phyloP scores from a whole-genome alignment of 1,140 invertebrate species.

The Epicauta chinensis region DNA sequence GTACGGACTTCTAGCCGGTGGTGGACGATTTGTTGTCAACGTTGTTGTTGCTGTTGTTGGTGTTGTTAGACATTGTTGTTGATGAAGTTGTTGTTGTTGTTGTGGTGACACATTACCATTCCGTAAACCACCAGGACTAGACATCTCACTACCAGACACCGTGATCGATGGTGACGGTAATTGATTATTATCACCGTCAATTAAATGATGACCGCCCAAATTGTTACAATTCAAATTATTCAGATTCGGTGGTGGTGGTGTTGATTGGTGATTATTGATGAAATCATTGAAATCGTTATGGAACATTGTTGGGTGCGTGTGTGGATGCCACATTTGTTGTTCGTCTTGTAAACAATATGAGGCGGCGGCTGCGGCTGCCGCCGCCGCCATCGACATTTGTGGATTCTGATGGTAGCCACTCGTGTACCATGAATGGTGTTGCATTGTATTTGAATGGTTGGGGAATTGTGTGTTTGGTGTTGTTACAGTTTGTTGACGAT shows the following conservation, averaged over 20 bases:
- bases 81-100: conserved; percentile 37
- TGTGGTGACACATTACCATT: conserved; percentile 46
- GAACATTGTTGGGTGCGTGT: conserved; percentile 22
- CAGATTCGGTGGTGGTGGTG: conserved; percentile 26
- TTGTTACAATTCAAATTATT: too few relatives aligned
- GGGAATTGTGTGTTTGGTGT: conserved; percentile 21
- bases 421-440: conserved; percentile 36
- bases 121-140: conserved; percentile 52
- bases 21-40: conserved; percentile 46
- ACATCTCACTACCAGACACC: conserved; percentile 59
- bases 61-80: conserved; percentile 19
- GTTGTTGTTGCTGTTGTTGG: conserved; percentile 33
- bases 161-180: conserved; percentile 56
- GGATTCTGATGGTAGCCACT: conserved; percentile 4
- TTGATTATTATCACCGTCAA: conserved; percentile 29
- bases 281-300: conserved; percentile 40
- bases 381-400: conserved; percentile 5
- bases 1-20: conserved; percentile 66
- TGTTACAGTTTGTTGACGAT: conserved; percentile 46
- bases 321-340: conserved; percentile 35
- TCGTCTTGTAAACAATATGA: conserved; percentile 34
- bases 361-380: conserved; percentile 9
- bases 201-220: too few relatives aligned
- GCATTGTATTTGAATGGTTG: conserved; percentile 14
- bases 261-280: conserved; percentile 6